Evolutionary conservation across 2,113 vertebrate species (phyloP).

Genomic region (Raphicerus campestris): DNA sequence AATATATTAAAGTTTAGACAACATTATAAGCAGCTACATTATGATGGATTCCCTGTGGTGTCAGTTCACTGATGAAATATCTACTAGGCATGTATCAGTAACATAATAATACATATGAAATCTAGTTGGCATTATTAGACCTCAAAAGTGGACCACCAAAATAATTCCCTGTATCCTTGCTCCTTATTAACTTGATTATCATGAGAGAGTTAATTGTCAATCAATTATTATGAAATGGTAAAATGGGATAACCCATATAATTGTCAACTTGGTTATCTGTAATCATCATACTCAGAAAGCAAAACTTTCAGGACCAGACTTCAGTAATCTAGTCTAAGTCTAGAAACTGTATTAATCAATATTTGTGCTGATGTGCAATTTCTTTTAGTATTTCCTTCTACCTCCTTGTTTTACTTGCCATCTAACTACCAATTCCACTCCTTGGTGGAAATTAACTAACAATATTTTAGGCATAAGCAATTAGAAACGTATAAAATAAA

Average conservation of each 20-base stretch:
- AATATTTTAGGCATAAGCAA: background rate
- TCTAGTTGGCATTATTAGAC: background rate
- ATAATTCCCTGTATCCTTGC: background rate
- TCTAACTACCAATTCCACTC: background rate
- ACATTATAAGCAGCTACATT: constrained; percentile 40
- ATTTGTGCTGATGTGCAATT: background rate
- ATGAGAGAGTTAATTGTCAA: background rate
- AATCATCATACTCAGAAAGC: background rate
- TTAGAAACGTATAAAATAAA: background rate
- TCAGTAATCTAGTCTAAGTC: background rate
- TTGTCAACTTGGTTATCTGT: background rate
- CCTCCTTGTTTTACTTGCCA: background rate
- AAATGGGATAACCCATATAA: background rate
- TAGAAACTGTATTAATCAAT: constrained; percentile 14
- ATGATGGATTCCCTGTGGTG: constrained; percentile 18
- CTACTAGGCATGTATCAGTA: background rate
- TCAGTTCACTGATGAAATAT: constrained; percentile 24
- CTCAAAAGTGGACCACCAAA: background rate
- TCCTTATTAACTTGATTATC: constrained; percentile 30
- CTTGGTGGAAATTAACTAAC: constrained; percentile 1
- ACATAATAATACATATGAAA: constrained; percentile 1
- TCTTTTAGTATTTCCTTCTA: background rate
- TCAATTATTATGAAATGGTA: background rate
- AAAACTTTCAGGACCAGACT: background rate
- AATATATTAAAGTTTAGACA: constrained; percentile 48